Evolutionary conservation across 2,113 vertebrate species (phyloP).

Genomic region (Pygoscelis adeliae): DNA sequence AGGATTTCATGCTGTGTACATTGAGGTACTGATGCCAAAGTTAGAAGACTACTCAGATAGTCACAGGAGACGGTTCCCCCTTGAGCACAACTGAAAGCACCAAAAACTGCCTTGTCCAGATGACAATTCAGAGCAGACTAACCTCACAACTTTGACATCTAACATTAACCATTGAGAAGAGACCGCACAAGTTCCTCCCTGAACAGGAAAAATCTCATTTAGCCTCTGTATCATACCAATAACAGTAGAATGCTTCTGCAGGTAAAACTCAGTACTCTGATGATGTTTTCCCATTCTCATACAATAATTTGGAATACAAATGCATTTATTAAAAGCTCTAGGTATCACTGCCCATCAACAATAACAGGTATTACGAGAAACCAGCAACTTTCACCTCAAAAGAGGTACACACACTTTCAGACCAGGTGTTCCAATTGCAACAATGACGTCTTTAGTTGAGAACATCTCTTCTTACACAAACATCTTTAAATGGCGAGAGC

Average conservation of each 20-base stretch:
- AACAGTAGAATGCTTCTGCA: background rate
- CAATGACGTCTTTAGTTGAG: background rate
- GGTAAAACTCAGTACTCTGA: background rate
- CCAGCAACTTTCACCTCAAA: background rate
- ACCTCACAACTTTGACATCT: background rate
- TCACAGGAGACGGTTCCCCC: background rate
- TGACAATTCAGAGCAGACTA: background rate
- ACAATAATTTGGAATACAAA: background rate
- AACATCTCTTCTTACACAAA: background rate
- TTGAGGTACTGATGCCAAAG: background rate
- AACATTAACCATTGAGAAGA: background rate
- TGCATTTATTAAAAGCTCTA: background rate
- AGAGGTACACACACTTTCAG: background rate
- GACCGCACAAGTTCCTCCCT: background rate
- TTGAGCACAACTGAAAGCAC: background rate
- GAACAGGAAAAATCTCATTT: background rate
- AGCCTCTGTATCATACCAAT: accelerated
- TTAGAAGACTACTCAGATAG: background rate
- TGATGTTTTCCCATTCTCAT: background rate
- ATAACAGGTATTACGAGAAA: background rate
- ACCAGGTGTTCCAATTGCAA: accelerated
- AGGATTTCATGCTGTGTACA: background rate
- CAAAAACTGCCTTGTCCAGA: background rate
- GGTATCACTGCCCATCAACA: background rate
- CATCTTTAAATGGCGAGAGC: background rate